Conservation (phyloP, 2,797 vertebrate species). For the Mus minutoides region DNA sequence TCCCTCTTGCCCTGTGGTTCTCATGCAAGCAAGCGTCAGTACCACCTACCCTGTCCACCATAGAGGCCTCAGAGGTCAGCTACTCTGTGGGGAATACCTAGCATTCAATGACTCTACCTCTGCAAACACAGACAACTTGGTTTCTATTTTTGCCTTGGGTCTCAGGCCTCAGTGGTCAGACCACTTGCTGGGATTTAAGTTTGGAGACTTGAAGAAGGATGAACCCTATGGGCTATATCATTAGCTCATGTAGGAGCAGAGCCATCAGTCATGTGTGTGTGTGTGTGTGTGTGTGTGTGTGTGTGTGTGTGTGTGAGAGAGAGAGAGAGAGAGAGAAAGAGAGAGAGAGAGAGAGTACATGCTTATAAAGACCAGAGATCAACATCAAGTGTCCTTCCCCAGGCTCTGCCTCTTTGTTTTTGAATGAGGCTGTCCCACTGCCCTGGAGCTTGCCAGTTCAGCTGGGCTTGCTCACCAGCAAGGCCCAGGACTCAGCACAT, state of each 20-base stretch:
- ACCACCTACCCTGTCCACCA: neutral
- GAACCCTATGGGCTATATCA: too few species aligned
- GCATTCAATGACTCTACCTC: neutral
- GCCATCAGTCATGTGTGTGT: neutral
- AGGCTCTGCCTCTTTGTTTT: neutral
- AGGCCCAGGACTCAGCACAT: neutral
- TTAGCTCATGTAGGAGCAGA: neutral
- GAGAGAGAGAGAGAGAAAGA: too few species aligned
- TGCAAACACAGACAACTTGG: neutral
- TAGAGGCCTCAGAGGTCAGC: neutral
- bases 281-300: neutral
- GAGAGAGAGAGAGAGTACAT: neutral
- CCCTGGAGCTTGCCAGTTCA: neutral
- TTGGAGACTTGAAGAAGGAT: neutral
- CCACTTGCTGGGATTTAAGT: neutral
- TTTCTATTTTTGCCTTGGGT: neutral
- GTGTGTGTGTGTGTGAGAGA: neutral
- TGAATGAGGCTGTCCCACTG: neutral
- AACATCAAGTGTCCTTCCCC: neutral
- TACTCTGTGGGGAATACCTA: neutral
- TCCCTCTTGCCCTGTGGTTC: neutral
- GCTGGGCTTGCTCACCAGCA: too few species aligned
- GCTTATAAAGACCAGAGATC: neutral
- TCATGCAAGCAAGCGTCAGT: neutral
- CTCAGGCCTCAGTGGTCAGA: neutral